Evolutionary conservation across 1,140 invertebrate genomes (phyloP), one percentile per base, ranked within the genome.

Genomic region (Aphaenogaster ashmeadi): DNA sequence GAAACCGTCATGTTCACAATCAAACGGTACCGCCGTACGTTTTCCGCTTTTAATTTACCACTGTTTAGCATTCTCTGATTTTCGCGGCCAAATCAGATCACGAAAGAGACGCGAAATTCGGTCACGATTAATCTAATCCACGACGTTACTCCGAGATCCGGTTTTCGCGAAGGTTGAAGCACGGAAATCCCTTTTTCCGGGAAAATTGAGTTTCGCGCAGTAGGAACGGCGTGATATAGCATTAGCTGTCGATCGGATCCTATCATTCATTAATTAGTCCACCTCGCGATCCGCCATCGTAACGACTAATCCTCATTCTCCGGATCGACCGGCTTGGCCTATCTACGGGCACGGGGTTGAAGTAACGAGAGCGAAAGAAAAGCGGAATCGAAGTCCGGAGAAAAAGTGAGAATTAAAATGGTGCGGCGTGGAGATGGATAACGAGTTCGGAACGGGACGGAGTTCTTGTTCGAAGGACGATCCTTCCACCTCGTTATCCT

Each of bases 321-420:
- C 41, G 11, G n/a, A 71, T 27, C 21, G 27, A 56, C 27, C 62
- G 69, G 67, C 67, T 69, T 58, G 38, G 52, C 50, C 60, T 66
- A 44, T 86, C 75, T 52, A 52, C 8, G 38, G 64, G 33, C 27
- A 44, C 9, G n/a, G 81, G 72, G 67, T 79, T 74, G 83, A 87
- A 84, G 72, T 84, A 89, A 90, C 85, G 79, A 78, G 72, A 84
- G 54, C 64, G 85, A 67, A 89, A 56, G 85, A 71, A 83, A 89
- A 74, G 50, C 56, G 54, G 85, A 79, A 81, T 90, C 71, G 44
- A 72, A 36, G 47, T 47, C 36, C 56, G 58, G 33, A 66, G 78
- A 83, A 87, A 87, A 90, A 89, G 78, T 78, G 86, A 33, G 78
- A 89, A 90, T 90, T 90, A 90, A 90, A 90, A 90, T 87, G 54